Conservation (phyloP, 2,113 vertebrate genomes). For the Mormyrus iriodes region DNA sequence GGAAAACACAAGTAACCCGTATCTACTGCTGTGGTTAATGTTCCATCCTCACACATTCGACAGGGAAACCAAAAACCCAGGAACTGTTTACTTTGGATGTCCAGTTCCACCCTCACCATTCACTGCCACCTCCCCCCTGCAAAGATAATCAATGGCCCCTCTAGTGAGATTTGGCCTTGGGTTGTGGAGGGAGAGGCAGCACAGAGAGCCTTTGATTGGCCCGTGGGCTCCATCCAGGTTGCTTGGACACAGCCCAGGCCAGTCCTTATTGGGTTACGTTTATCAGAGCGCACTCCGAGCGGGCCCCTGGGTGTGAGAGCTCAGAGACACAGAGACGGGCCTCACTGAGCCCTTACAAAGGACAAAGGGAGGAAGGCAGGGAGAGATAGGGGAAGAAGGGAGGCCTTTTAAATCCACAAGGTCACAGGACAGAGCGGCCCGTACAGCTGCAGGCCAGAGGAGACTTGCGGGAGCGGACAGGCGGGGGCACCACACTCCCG, state of each 20-base stretch:
- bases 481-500: background rate
- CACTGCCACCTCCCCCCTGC: background rate
- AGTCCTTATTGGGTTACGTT: background rate
- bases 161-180: slow-evolving; percentile 11
- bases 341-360: background rate
- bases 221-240: background rate
- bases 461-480: background rate
- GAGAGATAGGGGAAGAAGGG: background rate
- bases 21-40: background rate
- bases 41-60: background rate
- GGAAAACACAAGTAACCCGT: background rate
- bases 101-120: background rate
- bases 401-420: background rate
- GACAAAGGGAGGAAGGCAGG: background rate
- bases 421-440: background rate
- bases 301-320: background rate
- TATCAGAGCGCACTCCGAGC: background rate
- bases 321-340: background rate
- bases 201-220: background rate
- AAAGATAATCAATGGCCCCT: slow-evolving; percentile 6
- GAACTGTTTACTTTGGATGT: background rate
- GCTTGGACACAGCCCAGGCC: background rate
- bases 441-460: background rate
- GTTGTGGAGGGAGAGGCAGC: background rate
- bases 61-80: background rate